Base-by-base conservation (phyloP, 92 coral and sea anemone species). In the Virgularia gustaviana region DNA sequence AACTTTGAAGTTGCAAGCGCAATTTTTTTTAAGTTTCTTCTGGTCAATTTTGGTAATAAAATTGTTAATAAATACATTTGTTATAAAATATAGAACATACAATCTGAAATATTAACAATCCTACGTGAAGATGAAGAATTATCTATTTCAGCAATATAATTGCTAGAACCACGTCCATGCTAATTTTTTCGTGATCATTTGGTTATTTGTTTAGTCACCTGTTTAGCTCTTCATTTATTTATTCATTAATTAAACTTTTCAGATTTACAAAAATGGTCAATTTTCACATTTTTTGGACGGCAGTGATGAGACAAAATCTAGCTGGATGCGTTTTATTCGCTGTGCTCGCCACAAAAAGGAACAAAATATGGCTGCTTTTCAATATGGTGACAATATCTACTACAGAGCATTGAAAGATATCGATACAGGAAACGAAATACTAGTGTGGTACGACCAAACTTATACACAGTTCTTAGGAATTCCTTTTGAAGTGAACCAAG, bases 241-340 rank as follows among this genome's bases (percentile, higher is more conserved):
- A 45, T 47, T 57, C n/a, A n/a, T n/a, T n/a, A n/a, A n/a, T n/a
- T n/a, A n/a, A n/a, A n/a, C n/a, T 13, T 36, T 57, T 19, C 41
- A 91, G 97, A 87, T 91, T 31, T 91, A 83, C 74, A 85, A 82
- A n/a, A 75, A 86, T 25, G 79, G 83, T 25, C 76, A 83, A 28
- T 79, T 86, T 2, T 75, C 81, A 4, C 83, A 60, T 55, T 94
- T 81, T 77, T 59, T 94, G 3, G 91, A 94, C 36, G 99, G 96
- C 1, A 87, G 99, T 31, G 99, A 94, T 68, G 88, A 82, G 73
- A 75, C 53, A 29, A 33, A 59, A 0, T 94, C 99, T 2, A 94
- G 99, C 58, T 94, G 99, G 99, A 94, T 94, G 99, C 57, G 99
- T 13, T 94, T 87, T 57, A 94, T 94, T 25, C 96, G 90, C 34